Conservation (phyloP, 2,113 vertebrate genomes). For the Todiramphus chloris region DNA sequence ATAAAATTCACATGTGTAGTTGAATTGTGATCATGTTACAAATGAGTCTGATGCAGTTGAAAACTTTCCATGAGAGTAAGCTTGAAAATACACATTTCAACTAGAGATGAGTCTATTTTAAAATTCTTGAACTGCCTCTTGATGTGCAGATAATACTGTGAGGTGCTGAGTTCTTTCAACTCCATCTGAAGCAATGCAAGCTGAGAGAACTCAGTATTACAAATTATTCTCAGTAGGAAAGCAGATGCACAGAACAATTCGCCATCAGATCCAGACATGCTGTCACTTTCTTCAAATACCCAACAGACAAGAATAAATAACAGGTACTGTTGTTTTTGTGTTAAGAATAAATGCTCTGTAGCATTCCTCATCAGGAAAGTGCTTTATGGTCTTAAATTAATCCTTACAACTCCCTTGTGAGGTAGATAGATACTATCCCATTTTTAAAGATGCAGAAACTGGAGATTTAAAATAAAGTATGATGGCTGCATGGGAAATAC, state of each 20-base stretch:
- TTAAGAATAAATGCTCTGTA: constrained; percentile 41
- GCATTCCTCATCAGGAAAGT: constrained; percentile 12
- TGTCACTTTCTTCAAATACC: constrained; percentile 32
- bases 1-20: constrained; percentile 27
- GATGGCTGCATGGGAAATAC: not conserved
- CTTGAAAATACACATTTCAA: constrained; percentile 24
- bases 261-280: not conserved
- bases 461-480: not conserved
- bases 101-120: constrained; percentile 45
- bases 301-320: constrained; percentile 34
- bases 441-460: constrained; percentile 25
- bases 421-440: not conserved
- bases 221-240: constrained; percentile 31
- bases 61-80: constrained; percentile 18
- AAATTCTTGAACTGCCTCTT: constrained; percentile 40
- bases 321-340: not conserved
- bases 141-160: not conserved
- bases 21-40: constrained; percentile 18
- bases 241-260: not conserved
- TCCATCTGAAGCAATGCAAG: not conserved
- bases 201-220: not conserved
- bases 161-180: constrained; percentile 8
- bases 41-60: not conserved
- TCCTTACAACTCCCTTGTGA: constrained; percentile 41
- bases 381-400: constrained; percentile 18